Evolutionary conservation across 2,113 vertebrate species (phyloP).

Genomic region (Illadopsis cleaveri): DNA sequence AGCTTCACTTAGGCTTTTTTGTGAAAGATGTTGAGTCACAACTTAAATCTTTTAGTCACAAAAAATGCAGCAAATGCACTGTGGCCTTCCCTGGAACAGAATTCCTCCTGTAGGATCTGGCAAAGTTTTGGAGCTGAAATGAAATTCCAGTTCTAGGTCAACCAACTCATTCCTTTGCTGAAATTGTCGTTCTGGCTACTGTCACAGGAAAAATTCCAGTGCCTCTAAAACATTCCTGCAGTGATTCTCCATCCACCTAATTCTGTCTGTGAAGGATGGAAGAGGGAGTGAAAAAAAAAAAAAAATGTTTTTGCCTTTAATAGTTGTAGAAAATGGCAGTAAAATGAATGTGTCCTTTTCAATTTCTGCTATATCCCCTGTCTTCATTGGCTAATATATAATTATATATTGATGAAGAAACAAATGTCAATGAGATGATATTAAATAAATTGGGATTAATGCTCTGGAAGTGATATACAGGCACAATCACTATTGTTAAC

Average conservation of each 20-base stretch:
- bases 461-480: background rate
- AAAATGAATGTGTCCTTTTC: background rate
- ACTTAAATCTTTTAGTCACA: background rate
- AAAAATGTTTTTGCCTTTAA: background rate
- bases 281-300: background rate
- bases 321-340: background rate
- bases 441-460: background rate
- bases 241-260: background rate
- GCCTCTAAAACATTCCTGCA: background rate
- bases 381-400: background rate
- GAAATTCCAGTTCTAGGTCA: background rate
- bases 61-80: background rate
- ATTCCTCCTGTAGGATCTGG: background rate
- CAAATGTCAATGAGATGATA: background rate
- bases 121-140: background rate
- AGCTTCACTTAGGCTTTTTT: background rate
- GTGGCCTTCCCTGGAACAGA: background rate
- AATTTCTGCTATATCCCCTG: background rate
- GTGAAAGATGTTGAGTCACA: background rate
- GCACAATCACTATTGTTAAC: background rate
- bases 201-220: background rate
- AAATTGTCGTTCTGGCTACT: background rate
- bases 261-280: background rate
- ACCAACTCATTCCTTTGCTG: background rate
- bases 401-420: background rate